Conservation (phyloP, 2,797 vertebrate species). For the Brotula barbata region DNA sequence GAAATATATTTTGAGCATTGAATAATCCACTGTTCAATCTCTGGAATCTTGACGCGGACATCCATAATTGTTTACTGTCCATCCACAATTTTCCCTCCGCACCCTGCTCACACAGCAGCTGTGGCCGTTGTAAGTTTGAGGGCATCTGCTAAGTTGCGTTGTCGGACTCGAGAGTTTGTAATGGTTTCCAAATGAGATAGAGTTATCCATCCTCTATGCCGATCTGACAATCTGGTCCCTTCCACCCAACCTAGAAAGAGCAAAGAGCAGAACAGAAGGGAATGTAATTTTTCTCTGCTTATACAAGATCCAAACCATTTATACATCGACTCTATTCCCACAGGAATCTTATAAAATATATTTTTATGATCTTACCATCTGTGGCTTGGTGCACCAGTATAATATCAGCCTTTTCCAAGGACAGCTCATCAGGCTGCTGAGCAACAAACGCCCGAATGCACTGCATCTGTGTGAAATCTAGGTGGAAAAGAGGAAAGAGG, state of each 20-base stretch:
- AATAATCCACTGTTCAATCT: conserved; percentile 32
- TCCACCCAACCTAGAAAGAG: conserved; percentile 87
- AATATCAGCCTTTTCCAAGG: conserved; percentile 93
- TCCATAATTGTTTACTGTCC: background rate
- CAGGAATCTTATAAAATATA: background rate
- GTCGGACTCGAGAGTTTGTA: conserved; percentile 80
- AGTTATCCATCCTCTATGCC: conserved; percentile 90
- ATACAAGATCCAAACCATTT: background rate
- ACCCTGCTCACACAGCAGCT: conserved; percentile 72
- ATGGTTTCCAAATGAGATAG: conserved; percentile 86
- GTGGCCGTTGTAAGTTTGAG: conserved; percentile 89
- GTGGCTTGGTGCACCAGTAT: conserved; percentile 87
- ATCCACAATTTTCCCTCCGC: background rate
- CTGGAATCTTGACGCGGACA: conserved; percentile 18
- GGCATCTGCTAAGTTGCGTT: conserved; percentile 88
- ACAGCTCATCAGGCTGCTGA: conserved; percentile 92
- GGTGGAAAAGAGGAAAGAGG: conserved; percentile 8
- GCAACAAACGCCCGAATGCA: conserved; percentile 87
- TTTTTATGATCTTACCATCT: conserved; percentile 83
- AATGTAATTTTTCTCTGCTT: background rate
- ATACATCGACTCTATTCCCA: background rate
- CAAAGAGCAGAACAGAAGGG: conserved; percentile 6
- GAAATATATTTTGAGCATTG: conserved; percentile 14
- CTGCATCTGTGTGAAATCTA: conserved; percentile 90
- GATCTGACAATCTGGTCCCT: conserved; percentile 89